These are phyloP conservation scores for Melanotaenia trifasciata DNA, from an alignment of 2,797 vertebrate species.

Conservation along the genomic window DNA sequence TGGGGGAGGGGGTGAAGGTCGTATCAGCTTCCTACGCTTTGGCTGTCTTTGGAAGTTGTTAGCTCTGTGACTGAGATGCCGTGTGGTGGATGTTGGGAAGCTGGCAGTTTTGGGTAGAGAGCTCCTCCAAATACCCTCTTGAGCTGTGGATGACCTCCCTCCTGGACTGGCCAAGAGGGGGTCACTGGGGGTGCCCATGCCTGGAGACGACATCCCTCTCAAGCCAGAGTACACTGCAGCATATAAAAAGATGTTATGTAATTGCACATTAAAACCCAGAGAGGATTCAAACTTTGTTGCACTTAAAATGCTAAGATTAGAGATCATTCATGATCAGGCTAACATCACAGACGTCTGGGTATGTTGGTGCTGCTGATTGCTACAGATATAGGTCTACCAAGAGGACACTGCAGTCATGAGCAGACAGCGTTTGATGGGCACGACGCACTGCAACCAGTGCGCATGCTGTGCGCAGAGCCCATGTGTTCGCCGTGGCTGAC, in stretches of 20 bases:
- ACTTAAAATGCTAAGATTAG: constrained; percentile 2
- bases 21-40: constrained; percentile 90
- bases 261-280: constrained; percentile 5
- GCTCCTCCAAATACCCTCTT: constrained; percentile 81
- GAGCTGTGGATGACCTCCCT: constrained; percentile 74
- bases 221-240: constrained; percentile 65
- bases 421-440: constrained; percentile 55
- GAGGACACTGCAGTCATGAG: constrained; percentile 73
- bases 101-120: constrained; percentile 85
- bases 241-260: constrained; percentile 26
- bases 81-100: constrained; percentile 86
- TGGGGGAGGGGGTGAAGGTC: constrained; percentile 92
- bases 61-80: constrained; percentile 94
- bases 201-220: constrained; percentile 85
- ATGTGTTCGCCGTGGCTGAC: constrained; percentile 78
- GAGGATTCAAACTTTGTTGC: not conserved
- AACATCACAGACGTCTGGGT: not conserved
- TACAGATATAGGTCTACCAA: constrained; percentile 22
- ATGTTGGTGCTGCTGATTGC: constrained; percentile 22
- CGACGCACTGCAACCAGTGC: constrained; percentile 80
- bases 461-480: constrained; percentile 82
- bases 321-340: constrained; percentile 48
- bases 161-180: constrained; percentile 84
- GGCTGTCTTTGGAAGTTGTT: constrained; percentile 99
- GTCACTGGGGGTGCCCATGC: constrained; percentile 86